These are phyloP conservation scores for Corythornis vintsioides DNA, from an alignment of 2,113 vertebrate species.

Conservation along the genomic window DNA sequence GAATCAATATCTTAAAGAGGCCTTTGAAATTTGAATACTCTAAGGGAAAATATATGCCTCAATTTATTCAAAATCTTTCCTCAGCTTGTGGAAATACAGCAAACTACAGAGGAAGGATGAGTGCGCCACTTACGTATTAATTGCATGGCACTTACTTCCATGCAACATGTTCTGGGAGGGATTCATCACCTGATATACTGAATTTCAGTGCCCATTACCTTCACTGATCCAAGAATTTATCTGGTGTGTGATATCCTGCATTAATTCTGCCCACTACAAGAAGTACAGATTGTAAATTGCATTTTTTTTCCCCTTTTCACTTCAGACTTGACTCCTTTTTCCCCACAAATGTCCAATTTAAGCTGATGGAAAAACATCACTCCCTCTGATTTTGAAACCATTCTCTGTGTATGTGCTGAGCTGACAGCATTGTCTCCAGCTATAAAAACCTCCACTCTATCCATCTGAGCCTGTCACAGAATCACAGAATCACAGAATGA, in stretches of 20 bases:
- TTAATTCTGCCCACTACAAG: not conserved
- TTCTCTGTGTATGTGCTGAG: not conserved
- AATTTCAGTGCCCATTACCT: not conserved
- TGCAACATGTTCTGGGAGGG: not conserved
- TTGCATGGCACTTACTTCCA: not conserved
- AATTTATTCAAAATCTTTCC: not conserved
- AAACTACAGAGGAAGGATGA: not conserved
- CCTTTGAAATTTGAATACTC: not conserved
- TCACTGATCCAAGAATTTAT: not conserved
- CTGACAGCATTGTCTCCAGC: not conserved
- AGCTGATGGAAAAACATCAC: not conserved
- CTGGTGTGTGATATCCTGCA: not conserved
- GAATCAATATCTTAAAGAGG: constrained; percentile 20
- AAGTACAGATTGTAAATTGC: not conserved
- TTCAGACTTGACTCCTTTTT: not conserved
- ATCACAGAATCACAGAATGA: too few species aligned
- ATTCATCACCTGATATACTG: not conserved
- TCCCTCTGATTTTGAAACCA: not conserved
- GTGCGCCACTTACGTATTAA: not conserved
- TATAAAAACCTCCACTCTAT: not conserved
- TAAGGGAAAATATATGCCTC: not conserved
- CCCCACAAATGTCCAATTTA: not conserved
- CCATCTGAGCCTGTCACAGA: too few species aligned
- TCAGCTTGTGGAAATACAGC: not conserved
- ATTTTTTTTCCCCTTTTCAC: not conserved